A percentile compares a stretch with the other conserved stretches of the same genome.
phyloP scores from a whole-genome alignment of 2,888 invertebrate species.

The Cistogaster globosa region DNA sequence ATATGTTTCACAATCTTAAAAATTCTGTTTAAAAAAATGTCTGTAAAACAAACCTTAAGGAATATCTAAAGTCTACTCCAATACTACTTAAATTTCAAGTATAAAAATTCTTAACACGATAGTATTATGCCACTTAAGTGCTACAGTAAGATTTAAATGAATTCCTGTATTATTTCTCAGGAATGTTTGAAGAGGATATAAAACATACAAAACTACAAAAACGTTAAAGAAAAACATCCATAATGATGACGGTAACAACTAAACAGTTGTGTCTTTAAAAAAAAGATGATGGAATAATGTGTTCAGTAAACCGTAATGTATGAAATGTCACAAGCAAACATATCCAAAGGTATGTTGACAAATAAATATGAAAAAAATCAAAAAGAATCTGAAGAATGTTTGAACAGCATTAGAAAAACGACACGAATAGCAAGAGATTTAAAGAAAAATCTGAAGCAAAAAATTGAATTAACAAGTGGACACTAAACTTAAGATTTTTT shows the following conservation, averaged over 20 bases:
- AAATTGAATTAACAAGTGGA: background rate
- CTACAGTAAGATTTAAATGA: constrained; percentile 63
- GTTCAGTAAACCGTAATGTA: constrained; percentile 60
- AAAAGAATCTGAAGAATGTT: background rate
- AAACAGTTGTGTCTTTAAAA: constrained; percentile 2
- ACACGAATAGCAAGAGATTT: background rate
- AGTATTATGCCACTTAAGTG: constrained; percentile 61
- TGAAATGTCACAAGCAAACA: constrained; percentile 63
- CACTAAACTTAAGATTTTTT: background rate
- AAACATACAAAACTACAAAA: background rate
- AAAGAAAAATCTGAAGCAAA: background rate
- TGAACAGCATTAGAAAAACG: background rate
- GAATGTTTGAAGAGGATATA: background rate
- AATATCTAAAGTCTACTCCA: background rate
- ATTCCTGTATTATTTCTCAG: constrained; percentile 32
- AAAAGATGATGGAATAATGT: constrained; percentile 57
- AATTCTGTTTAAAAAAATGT: no score
- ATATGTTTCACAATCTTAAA: no score
- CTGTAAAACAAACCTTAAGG: no score
- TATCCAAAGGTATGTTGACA: constrained; percentile 47
- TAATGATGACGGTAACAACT: constrained; percentile 12
- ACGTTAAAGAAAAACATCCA: constrained; percentile 9
- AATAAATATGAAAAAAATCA: background rate
- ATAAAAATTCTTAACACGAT: constrained; percentile 34
- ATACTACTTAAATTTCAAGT: background rate